phyloP scores from a whole-genome alignment of 2,797 vertebrate species.

The Fratercula arctica region DNA sequence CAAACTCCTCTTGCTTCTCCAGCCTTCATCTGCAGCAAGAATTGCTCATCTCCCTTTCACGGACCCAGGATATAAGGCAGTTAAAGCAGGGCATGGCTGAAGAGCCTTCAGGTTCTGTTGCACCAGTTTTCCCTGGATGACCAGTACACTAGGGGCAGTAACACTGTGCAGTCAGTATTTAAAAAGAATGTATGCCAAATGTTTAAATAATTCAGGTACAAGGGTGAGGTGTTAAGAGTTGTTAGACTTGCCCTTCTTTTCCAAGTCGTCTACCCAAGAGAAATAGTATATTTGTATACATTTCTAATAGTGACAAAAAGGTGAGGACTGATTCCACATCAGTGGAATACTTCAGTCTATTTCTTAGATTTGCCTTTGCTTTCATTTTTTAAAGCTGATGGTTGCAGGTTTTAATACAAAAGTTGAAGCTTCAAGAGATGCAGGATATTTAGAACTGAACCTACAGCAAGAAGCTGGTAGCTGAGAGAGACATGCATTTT shows the following conservation, averaged over 20 bases:
- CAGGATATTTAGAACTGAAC: slow-evolving; percentile 7
- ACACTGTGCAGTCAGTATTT: not conserved
- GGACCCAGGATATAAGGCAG: not conserved
- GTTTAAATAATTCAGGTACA: not conserved
- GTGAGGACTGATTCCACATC: not conserved
- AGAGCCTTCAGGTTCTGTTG: not conserved
- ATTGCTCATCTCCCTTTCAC: not conserved
- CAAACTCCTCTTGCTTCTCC: not conserved
- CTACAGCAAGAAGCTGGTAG: not conserved
- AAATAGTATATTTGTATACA: not conserved
- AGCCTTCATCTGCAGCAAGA: not conserved
- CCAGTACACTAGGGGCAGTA: not conserved
- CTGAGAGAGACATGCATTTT: not conserved
- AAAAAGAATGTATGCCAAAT: not conserved
- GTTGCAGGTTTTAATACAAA: slow-evolving; percentile 15
- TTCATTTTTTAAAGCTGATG: slow-evolving; percentile 63
- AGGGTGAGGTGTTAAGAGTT: not conserved
- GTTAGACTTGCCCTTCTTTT: not conserved
- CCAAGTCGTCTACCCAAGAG: not conserved
- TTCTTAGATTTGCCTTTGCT: slow-evolving; percentile 59
- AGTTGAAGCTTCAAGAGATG: slow-evolving; percentile 56
- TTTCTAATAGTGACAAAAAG: not conserved
- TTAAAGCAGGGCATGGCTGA: not conserved
- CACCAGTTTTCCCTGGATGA: not conserved
- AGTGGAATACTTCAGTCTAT: slow-evolving; percentile 24